phyloP scores from a whole-genome alignment of 2,113 vertebrate genomes.

The Vimba vimba region DNA sequence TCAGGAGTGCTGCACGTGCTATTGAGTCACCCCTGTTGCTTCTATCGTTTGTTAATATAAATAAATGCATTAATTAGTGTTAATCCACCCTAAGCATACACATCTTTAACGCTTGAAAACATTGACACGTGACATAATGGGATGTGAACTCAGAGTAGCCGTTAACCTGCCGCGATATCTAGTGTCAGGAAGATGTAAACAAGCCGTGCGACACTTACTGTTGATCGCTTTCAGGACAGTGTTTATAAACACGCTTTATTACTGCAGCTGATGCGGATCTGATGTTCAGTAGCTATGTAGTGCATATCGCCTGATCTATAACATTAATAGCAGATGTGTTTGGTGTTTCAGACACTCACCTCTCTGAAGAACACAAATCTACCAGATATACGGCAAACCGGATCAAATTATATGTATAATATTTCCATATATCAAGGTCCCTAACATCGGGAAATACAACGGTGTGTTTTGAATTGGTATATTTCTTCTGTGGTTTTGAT shows the following conservation, averaged over 20 bases:
- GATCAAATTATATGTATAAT: not conserved
- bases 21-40: not conserved
- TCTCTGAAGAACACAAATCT: not conserved
- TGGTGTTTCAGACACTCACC: slow-evolving; percentile 5
- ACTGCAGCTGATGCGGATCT: not conserved
- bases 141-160: not conserved
- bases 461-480: not conserved
- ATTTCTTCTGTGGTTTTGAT: slow-evolving; percentile 9
- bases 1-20: not conserved
- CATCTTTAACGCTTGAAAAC: not conserved
- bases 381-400: not conserved
- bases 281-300: too few relatives aligned
- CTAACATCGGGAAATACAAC: slow-evolving; percentile 13
- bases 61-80: too few relatives aligned
- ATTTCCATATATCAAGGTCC: not conserved
- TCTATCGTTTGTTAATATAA: not conserved
- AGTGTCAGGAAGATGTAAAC: not conserved
- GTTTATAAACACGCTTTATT: not conserved
- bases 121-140: not conserved
- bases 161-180: not conserved
- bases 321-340: not conserved
- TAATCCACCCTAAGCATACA: too few relatives aligned
- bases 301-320: not conserved
- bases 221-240: not conserved
- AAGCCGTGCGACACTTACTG: not conserved